These are phyloP conservation scores for Pristis pectinata DNA, from an alignment of 2,797 vertebrate genomes.

Conservation along the genomic window DNA sequence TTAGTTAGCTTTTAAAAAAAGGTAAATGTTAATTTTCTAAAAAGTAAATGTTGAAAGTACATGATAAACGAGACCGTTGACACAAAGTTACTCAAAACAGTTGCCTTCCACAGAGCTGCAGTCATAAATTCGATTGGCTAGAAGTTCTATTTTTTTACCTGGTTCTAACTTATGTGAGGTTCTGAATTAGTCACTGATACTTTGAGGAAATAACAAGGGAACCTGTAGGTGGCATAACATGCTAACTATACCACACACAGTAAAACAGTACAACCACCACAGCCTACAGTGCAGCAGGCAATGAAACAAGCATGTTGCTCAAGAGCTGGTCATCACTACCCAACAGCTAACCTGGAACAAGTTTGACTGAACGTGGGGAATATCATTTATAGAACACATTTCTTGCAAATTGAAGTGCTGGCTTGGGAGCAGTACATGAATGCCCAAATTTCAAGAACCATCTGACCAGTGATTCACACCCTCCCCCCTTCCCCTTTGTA, in stretches of 20 bases:
- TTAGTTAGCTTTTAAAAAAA: neutral
- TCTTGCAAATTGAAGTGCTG: too few relatives aligned
- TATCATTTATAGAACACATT: too few relatives aligned
- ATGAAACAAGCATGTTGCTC: neutral
- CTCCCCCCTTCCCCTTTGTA: too few relatives aligned
- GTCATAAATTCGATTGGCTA: neutral
- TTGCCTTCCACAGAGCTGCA: neutral
- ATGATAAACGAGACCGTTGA: too few relatives aligned
- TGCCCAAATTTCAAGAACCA: too few relatives aligned
- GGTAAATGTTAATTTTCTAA: neutral
- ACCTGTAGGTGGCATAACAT: slow-evolving; percentile 34
- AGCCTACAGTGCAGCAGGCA: neutral
- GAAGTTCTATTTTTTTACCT: neutral
- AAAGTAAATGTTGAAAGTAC: neutral
- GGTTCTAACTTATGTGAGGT: neutral
- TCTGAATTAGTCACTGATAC: neutral
- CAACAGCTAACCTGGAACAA: neutral
- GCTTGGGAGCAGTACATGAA: too few relatives aligned
- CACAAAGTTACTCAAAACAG: neutral
- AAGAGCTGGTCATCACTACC: neutral
- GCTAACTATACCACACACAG: neutral
- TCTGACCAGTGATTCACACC: too few relatives aligned
- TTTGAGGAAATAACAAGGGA: neutral
- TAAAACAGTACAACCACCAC: neutral
- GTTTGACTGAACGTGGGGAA: neutral